Base-by-base conservation (phyloP, 2,113 vertebrate genomes). In the Nannobrachium achirus region DNA sequence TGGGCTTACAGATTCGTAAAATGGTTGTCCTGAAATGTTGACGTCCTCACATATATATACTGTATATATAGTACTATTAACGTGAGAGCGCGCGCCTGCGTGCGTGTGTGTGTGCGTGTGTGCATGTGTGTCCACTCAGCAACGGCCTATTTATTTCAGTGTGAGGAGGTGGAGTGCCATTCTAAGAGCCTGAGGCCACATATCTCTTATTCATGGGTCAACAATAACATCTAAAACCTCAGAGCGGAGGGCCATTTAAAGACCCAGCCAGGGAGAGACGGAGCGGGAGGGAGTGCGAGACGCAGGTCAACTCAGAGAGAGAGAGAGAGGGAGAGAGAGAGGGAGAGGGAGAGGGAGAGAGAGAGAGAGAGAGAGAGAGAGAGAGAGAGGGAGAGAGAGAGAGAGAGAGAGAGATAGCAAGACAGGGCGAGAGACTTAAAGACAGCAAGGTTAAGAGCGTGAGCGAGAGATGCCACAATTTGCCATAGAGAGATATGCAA, bases 191-290 rank as follows among this genome's bases (percentile, higher is more conserved):
- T 7, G 1, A 57, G 71, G 81, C 69, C 18, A 73, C 58, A 45
- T 19, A 69, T 82, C 51, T 79, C 73, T 76, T 81, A 84, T 83
- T 87, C 79, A 83, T 81, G 61, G 55, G 73, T 76, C 73, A 72
- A 85, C 79, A 86, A 84, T 77, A 83, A 80, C 53, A 52, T 63
- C 73, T 69, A 53, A 73, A 75, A 66, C 68, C 53, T 64, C n/a
- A 33, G 60, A 48, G 63, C 56, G 59, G 39, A 59, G 25, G 53
- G 15, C 57, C 15, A 56, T 38, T 78, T 15, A 42, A 38, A 48
- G n/a, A 48, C 18, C 10, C 1, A 20, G 7, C 0, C 2, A 0
- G 7, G 25, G 70, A 7, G 10, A 62, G 44, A 19, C 16, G 13
- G 11, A 45, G 20, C 25, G 42, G 9, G 70, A 42, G 49, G 16